These are phyloP conservation scores for Tyto alba DNA, from an alignment of 2,113 vertebrate genomes.

Conservation along the genomic window DNA sequence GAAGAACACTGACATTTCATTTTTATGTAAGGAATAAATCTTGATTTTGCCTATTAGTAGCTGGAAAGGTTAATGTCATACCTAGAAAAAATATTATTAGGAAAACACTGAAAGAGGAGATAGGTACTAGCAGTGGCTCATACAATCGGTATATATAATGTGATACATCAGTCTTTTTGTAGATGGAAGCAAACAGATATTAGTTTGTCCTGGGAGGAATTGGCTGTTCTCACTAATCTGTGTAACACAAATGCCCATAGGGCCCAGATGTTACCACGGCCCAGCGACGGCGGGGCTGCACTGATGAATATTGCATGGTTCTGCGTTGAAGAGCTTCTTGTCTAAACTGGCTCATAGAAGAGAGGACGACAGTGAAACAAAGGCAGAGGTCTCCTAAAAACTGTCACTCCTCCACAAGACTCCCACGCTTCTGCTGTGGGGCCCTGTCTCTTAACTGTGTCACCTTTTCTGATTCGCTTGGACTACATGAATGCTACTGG, in stretches of 20 bases:
- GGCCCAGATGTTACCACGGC: no score
- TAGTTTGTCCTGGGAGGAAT: background rate
- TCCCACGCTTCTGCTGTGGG: background rate
- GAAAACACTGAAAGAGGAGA: background rate
- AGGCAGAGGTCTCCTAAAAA: background rate
- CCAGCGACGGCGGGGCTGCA: no score
- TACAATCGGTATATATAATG: background rate
- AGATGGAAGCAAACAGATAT: background rate
- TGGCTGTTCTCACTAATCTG: background rate
- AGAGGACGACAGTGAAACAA: background rate
- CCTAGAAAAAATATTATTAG: background rate
- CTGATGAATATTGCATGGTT: background rate
- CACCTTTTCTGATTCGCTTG: background rate
- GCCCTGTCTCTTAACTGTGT: background rate
- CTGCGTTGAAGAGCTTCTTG: background rate
- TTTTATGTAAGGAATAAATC: background rate
- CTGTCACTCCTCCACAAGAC: background rate
- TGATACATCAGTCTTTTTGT: background rate
- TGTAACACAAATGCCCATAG: background rate
- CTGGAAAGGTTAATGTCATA: slow-evolving; percentile 11
- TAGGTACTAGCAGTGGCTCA: background rate
- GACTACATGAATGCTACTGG: background rate
- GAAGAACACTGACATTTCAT: background rate
- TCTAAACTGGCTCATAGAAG: background rate
- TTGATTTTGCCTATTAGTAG: background rate